These are phyloP conservation scores for Pseudeuparius sepicola DNA, from an alignment of 2,888 invertebrate genomes.

Conservation along the genomic window DNA sequence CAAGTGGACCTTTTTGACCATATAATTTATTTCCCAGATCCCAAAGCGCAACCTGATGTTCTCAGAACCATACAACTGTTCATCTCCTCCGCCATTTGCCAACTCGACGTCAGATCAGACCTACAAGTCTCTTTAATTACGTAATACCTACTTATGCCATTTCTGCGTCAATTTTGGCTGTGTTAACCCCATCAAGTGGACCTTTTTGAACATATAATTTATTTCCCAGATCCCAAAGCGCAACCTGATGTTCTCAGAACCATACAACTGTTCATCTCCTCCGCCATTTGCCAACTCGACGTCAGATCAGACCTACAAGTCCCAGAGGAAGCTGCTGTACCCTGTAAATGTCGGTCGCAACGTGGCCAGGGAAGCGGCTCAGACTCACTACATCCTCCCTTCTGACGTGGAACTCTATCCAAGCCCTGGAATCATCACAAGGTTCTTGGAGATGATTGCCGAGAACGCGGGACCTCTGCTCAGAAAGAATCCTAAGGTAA, in stretches of 20 bases:
- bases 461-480: slow-evolving; percentile 54
- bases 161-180: too few species aligned
- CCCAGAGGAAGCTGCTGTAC: slow-evolving; percentile 70
- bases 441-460: slow-evolving; percentile 78
- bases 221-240: slow-evolving; percentile 58
- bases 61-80: slow-evolving; percentile 62
- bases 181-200: too few species aligned
- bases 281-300: slow-evolving; percentile 61
- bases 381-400: slow-evolving; percentile 73
- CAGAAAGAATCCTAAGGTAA: slow-evolving; percentile 46
- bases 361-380: slow-evolving; percentile 73
- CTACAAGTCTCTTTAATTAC: too few species aligned
- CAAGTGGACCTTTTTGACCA: too few species aligned
- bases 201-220: too few species aligned
- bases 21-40: slow-evolving; percentile 55
- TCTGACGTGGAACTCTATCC: slow-evolving; percentile 90
- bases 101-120: too few species aligned
- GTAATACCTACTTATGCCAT: too few species aligned
- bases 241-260: slow-evolving; percentile 49
- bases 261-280: slow-evolving; percentile 60
- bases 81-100: slow-evolving; percentile 57
- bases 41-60: slow-evolving; percentile 55
- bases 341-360: slow-evolving; percentile 87
- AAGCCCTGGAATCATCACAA: slow-evolving; percentile 66
- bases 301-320: slow-evolving; percentile 62